phyloP scores from a whole-genome alignment of 2,888 invertebrate species.

The Ormia ochracea region DNA sequence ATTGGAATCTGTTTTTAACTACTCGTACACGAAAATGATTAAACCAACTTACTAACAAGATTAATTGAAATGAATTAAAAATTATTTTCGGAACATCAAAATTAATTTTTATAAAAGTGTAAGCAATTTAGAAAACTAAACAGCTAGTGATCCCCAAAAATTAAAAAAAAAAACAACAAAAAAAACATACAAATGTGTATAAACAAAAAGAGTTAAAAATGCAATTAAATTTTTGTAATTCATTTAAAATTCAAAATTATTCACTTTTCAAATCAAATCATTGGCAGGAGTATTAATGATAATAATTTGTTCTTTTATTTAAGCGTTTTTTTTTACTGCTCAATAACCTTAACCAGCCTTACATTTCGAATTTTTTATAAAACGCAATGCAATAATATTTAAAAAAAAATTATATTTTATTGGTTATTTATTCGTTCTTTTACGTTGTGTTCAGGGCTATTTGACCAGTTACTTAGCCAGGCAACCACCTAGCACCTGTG shows the following conservation, averaged over 20 bases:
- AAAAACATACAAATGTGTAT: not conserved
- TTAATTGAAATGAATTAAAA: not conserved
- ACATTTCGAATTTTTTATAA: constrained; percentile 27
- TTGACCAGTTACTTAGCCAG: not conserved
- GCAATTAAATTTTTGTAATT: constrained; percentile 50
- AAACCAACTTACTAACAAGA: constrained; percentile 16
- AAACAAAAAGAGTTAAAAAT: constrained; percentile 37
- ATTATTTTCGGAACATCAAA: not conserved
- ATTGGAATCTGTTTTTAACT: not conserved
- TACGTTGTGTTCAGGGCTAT: constrained; percentile 52
- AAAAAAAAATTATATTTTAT: not conserved
- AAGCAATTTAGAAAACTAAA: constrained; percentile 19
- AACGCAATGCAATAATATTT: constrained; percentile 12
- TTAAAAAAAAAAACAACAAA: too few species aligned
- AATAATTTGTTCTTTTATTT: not conserved
- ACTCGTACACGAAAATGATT: constrained; percentile 19
- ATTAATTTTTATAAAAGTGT: constrained; percentile 21
- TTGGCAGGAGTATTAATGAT: constrained; percentile 38
- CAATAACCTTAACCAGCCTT: constrained; percentile 40
- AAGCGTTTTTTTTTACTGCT: constrained; percentile 1
- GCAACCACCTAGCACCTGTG: not conserved
- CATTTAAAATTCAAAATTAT: not conserved
- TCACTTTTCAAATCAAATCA: constrained; percentile 24
- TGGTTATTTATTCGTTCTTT: constrained; percentile 57
- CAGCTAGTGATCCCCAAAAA: not conserved